Evolutionary conservation across 1,140 invertebrate genomes (phyloP), one percentile per base, ranked within the genome.

Genomic region (Drosophila azteca): DNA sequence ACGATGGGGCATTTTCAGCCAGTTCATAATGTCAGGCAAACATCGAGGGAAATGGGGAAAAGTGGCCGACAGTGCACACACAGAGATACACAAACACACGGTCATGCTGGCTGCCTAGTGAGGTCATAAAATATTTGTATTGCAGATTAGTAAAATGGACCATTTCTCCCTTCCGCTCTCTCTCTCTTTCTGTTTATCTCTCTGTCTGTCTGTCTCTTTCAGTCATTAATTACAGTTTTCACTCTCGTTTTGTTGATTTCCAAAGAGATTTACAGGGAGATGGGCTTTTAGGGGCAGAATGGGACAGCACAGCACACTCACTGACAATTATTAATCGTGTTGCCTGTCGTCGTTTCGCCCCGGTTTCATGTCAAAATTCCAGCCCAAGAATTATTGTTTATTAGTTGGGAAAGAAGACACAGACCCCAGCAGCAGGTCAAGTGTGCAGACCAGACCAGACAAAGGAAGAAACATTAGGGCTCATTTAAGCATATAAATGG

Each of bases 181-280:
- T 7, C 20, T 9, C 8, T 35, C 31, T 35, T 7, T 11, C 35
- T 35, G 11, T 39, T 0, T 55, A 15, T 41, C 0, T 8, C 3
- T 70, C 20, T 43, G 35, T 41, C 22, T 58, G 45, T 11, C 50
- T 43, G 48, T 59, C 51, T 55, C 64, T 35, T 39, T 11, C 26
- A 5, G 54, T 50, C 84, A 88, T 88, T 88, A 88, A 88, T 88
- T 88, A 88, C 76, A 70, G 79, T 83, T 89, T 79, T 83, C 79
- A 88, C 64, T 79, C 61, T 66, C 58, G 11, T 20, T 46, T 46
- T 35, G 46, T 45, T 70, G 58, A 63, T 78, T 74, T 58, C 43
- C 22, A 22, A 29, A 41, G 22, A 58, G 67, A 70, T 69, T 67
- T 45, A 45, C 24, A 67, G 29, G 7, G 22, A 17, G 29, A 26